phyloP scores from a whole-genome alignment of 2,113 vertebrate genomes.

The Halcyon malimbica region DNA sequence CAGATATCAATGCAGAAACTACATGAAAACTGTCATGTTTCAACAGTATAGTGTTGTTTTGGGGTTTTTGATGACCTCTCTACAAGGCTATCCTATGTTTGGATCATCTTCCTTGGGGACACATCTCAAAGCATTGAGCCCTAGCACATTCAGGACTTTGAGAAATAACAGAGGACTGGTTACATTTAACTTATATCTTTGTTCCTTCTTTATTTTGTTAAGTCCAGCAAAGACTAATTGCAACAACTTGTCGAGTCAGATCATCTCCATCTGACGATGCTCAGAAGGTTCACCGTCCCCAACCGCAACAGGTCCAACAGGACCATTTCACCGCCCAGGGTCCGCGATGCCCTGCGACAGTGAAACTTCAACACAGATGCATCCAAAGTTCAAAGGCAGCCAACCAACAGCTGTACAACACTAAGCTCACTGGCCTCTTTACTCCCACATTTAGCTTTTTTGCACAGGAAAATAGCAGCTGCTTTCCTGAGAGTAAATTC shows the following conservation, averaged over 20 bases:
- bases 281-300: neutral
- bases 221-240: neutral
- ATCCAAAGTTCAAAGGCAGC: neutral
- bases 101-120: neutral
- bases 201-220: neutral
- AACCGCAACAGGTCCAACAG: neutral
- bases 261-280: neutral
- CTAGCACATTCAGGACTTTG: neutral
- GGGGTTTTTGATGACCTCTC: neutral
- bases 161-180: neutral
- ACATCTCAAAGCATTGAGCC: neutral
- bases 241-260: neutral
- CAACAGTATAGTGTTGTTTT: neutral
- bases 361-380: neutral
- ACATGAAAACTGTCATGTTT: neutral
- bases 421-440: neutral
- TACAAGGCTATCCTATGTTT: neutral
- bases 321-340: neutral
- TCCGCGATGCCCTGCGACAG: fast-evolving
- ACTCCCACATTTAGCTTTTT: constrained; percentile 5
- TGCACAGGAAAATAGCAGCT: constrained; percentile 10
- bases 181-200: neutral
- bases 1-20: neutral
- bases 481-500: constrained; percentile 32
- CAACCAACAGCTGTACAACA: neutral